These are phyloP conservation scores for Drosophila meridiana DNA, from an alignment of 2,888 invertebrate genomes.

Conservation along the genomic window DNA sequence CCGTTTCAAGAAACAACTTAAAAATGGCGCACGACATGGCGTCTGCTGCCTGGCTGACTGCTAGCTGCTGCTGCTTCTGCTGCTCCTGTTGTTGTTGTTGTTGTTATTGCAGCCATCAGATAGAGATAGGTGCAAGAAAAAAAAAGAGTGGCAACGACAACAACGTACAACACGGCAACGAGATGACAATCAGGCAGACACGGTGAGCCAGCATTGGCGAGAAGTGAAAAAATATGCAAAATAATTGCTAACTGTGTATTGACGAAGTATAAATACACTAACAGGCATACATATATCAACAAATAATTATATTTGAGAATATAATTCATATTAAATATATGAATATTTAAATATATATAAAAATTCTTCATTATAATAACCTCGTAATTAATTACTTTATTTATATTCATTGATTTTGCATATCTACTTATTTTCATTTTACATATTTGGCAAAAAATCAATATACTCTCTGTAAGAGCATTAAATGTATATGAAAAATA, in stretches of 20 bases:
- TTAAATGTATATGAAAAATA: neutral
- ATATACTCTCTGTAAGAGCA: neutral
- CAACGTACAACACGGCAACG: slow-evolving; percentile 51
- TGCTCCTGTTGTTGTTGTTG: slow-evolving; percentile 9
- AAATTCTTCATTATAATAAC: neutral
- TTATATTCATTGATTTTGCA: neutral
- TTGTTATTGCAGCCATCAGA: slow-evolving; percentile 59
- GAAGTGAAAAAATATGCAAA: slow-evolving; percentile 38
- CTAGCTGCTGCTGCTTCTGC: slow-evolving; percentile 21
- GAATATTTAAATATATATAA: neutral
- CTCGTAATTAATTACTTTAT: neutral
- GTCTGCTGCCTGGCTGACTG: slow-evolving; percentile 46
- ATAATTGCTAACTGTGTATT: neutral
- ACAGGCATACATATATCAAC: neutral
- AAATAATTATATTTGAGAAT: neutral
- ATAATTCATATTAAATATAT: neutral
- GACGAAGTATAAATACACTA: slow-evolving; percentile 8
- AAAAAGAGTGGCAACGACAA: slow-evolving; percentile 60
- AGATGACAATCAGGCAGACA: slow-evolving; percentile 74
- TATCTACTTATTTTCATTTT: neutral
- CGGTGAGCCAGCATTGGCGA: slow-evolving; percentile 28
- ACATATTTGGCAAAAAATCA: neutral
- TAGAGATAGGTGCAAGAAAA: slow-evolving; percentile 76
- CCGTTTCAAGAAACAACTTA: slow-evolving; percentile 77
- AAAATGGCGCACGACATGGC: slow-evolving; percentile 74